Base-by-base conservation (phyloP, 2,888 invertebrate species). In the Zeuzera pyrina region DNA sequence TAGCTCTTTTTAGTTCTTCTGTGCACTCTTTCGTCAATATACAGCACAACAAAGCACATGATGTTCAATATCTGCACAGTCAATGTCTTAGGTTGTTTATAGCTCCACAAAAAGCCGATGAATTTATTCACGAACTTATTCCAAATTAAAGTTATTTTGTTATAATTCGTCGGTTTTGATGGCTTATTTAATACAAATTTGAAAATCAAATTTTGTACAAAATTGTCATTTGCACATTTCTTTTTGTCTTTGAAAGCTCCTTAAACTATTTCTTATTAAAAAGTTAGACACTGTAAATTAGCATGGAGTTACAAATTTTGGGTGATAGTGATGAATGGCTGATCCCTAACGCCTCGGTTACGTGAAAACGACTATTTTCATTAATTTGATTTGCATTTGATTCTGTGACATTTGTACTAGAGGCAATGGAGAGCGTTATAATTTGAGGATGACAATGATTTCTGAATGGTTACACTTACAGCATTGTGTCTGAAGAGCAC, bases 261-360 rank as follows among this genome's bases (percentile, higher is more conserved):
- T 19, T 19, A 19, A 19, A 19, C 8, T 7, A 19, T 19, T 19
- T 25, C 12, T 25, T 5, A n/a, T 25, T 49, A 57, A 72, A 69
- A 71, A 71, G 72, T 64, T n/a, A n/a, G n/a, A n/a, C n/a, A 70
- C 67, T 81, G 81, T 81, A 78, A 63, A 70, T 68, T 63, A 67
- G 79, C 81, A 81, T 81, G 81, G 62, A 65, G 57, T 77, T 74
- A 56, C 49, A 53, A 54, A 56, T n/a, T 56, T 45, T 57, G 64
- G 63, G 52, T 68, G 61, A 51, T 49, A 35, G 42, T 50, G 50
- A 62, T 55, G 55, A 61, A 63, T 69, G 74, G 72, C 76, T 77
- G 71, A 65, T 43, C 49, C 62, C 70, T 79, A 78, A 78, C 74
- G 73, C 76, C 73, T 78, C 66, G 64, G 67, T 64, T 69, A 69